Base-by-base conservation (phyloP, 2,797 vertebrate genomes). In the Moxostoma hubbsi region DNA sequence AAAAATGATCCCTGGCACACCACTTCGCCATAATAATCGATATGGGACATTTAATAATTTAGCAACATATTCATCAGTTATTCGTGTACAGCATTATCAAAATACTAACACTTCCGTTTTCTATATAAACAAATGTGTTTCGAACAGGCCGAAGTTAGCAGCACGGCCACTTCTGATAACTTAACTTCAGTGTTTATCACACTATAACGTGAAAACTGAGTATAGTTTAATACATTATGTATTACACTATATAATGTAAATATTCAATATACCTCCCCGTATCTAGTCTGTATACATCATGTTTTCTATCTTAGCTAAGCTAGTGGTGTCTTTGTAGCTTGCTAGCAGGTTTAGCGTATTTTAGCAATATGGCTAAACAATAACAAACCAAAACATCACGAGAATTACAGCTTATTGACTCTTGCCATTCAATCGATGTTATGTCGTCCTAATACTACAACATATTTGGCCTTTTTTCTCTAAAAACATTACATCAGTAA, bases 341-440 rank as follows among this genome's bases (percentile, higher is more conserved):
- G 84, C 80, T 85, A 85, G 81, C 51, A 59, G 11, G 18, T 61
- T 75, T 85, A 86, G 87, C 86, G 5, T 10, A 84, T 78, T 85
- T 89, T 87, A 88, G 91, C 91, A 81, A 81, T 83, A 81, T 46
- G 18, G 80, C 87, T 88, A 87, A 89, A 88, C 74, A 86, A 73
- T 85, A 85, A 85, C 81, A 83, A 85, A 83, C 71, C 15, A 54
- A 7, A 8, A 57, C 13, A 9, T 51, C 45, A 73, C 24, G 13
- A 65, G 51, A 72, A 49, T 9, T 46, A 49, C n/a, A 57, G 4
- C 13, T 49, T 11, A 36, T 24, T 54, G 0, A 11, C 9, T 57
- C 51, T n/a, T 55, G 50, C 3, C 11, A 71, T 64, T 79, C 11
- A 12, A 55, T 16, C 6, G 11, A 0, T 4, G 7, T 11, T 79